Conservation (phyloP, 2,888 invertebrate species). For the Netelia inedita region DNA sequence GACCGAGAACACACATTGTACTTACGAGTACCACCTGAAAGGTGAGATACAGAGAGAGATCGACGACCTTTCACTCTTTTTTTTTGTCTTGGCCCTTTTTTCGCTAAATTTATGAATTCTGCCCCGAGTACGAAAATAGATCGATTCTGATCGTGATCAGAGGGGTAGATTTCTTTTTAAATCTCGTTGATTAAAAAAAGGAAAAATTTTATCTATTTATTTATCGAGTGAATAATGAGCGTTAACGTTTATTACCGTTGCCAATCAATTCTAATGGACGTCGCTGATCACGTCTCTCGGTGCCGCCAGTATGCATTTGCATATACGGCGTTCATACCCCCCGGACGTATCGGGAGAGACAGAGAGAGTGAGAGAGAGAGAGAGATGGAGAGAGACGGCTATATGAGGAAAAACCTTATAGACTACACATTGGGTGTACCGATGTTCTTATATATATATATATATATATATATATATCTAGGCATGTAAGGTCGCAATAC, state of each 20-base stretch:
- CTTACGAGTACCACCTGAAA: constrained; percentile 21
- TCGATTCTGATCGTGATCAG: background rate
- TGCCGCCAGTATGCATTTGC: constrained; percentile 74
- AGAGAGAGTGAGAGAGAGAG: constrained; percentile 11
- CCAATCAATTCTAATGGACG: constrained; percentile 84
- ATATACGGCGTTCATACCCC: constrained; percentile 62
- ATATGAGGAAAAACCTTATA: constrained; percentile 44
- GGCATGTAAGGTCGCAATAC: constrained; percentile 46
- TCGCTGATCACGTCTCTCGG: constrained; percentile 76
- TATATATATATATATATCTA: background rate
- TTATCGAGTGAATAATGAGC: constrained; percentile 61
- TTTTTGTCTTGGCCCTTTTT: background rate
- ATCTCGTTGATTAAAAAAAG: background rate
- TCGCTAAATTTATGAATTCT: background rate
- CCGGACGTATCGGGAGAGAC: constrained; percentile 38
- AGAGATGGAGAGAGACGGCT: constrained; percentile 25
- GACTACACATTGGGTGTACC: constrained; percentile 20
- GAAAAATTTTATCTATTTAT: constrained; percentile 12
- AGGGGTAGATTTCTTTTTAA: background rate
- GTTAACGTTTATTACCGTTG: constrained; percentile 83
- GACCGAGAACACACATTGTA: constrained; percentile 43
- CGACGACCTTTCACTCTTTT: constrained; percentile 21
- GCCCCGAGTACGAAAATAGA: background rate
- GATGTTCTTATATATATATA: background rate
- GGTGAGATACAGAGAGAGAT: constrained; percentile 29